These are phyloP conservation scores for Oncorhynchus clarkii DNA, from an alignment of 2,113 vertebrate species.

Conservation along the genomic window DNA sequence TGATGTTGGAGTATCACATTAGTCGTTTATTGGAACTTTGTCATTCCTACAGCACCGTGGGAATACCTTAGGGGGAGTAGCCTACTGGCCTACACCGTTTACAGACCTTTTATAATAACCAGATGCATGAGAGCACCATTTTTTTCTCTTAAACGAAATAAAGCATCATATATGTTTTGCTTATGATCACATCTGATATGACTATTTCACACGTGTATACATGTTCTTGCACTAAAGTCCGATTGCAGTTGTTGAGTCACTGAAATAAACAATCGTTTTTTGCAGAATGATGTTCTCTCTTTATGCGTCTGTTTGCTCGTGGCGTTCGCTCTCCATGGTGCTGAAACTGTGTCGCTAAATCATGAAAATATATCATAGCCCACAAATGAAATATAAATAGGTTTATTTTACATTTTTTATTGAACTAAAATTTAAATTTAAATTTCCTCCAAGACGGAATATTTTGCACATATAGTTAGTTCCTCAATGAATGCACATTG, in stretches of 20 bases:
- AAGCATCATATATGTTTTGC: neutral
- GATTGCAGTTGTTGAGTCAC: constrained; percentile 56
- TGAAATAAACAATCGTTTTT: constrained; percentile 68
- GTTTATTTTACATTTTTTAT: too few relatives aligned
- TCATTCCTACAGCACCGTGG: too few relatives aligned
- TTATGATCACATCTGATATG: neutral
- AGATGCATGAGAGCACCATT: neutral
- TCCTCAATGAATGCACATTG: too few relatives aligned
- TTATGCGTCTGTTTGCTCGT: constrained; percentile 60
- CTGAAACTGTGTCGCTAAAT: constrained; percentile 18
- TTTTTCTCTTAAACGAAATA: neutral
- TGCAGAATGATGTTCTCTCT: constrained; percentile 70
- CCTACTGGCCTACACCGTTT: neutral
- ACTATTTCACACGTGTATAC: constrained; percentile 48
- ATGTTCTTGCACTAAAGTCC: constrained; percentile 50
- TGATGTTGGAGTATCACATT: neutral
- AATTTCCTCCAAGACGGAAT: too few relatives aligned
- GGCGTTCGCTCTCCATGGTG: constrained; percentile 39
- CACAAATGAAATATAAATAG: too few relatives aligned
- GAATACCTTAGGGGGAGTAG: too few relatives aligned
- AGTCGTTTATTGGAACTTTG: too few relatives aligned
- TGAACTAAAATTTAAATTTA: too few relatives aligned
- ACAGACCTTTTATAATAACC: neutral
- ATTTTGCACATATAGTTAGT: too few relatives aligned
- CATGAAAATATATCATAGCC: too few relatives aligned